phyloP scores from a whole-genome alignment of 2,888 invertebrate genomes.

The Cepaea hortensis region DNA sequence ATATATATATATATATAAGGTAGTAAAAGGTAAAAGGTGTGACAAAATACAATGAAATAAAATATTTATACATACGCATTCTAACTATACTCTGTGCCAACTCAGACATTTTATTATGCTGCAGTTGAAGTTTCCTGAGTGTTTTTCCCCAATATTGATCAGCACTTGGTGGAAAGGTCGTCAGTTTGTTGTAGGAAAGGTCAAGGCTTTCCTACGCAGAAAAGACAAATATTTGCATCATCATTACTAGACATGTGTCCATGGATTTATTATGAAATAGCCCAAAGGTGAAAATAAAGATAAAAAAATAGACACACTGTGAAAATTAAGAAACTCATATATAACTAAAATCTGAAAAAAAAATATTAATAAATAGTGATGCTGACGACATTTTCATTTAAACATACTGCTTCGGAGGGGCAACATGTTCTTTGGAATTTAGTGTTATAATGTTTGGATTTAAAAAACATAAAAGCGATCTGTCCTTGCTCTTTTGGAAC shows the following conservation, averaged over 20 bases:
- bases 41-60: too few relatives aligned
- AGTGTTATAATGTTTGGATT: too few relatives aligned
- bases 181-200: conserved; percentile 62
- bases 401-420: too few relatives aligned
- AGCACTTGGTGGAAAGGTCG: conserved; percentile 61
- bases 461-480: too few relatives aligned
- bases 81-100: conserved; percentile 64
- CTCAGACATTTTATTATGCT: conserved; percentile 61
- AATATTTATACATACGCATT: conserved; percentile 57
- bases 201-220: conserved; percentile 59
- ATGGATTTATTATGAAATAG: too few relatives aligned
- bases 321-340: too few relatives aligned
- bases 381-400: too few relatives aligned
- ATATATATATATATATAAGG: neutral
- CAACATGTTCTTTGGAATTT: too few relatives aligned
- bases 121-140: conserved; percentile 57
- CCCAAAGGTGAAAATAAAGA: too few relatives aligned
- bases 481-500: too few relatives aligned
- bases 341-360: too few relatives aligned
- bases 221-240: neutral
- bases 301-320: neutral
- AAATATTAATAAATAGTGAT: too few relatives aligned
- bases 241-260: neutral
- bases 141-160: conserved; percentile 67
- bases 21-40: neutral